Conservation (phyloP, 2,113 vertebrate genomes). For the Sylvilagus bachmani region DNA sequence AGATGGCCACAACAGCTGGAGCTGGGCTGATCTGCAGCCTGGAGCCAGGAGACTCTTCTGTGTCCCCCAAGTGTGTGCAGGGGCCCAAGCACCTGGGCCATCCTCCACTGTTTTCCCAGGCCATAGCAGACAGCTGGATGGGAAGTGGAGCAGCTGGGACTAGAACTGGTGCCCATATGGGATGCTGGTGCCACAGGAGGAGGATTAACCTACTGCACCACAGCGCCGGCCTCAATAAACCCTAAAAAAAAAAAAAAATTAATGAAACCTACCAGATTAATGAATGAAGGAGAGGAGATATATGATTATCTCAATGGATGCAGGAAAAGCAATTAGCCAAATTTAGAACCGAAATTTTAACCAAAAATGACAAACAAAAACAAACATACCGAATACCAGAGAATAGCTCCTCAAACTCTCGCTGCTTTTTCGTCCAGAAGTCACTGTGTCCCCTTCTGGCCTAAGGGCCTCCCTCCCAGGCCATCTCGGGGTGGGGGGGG, state of each 20-base stretch:
- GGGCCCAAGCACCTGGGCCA: too few species aligned
- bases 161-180: too few species aligned
- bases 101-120: too few species aligned
- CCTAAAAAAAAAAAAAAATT: neutral
- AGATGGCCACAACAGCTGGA: too few species aligned
- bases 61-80: too few species aligned
- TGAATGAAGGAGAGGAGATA: neutral
- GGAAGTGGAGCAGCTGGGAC: too few species aligned
- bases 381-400: neutral
- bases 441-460: neutral
- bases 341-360: constrained; percentile 53
- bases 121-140: too few species aligned
- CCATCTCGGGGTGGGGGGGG: neutral
- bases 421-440: neutral
- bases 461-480: neutral
- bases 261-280: neutral
- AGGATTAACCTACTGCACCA: too few species aligned
- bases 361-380: neutral
- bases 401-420: neutral
- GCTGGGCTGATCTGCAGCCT: too few species aligned
- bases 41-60: too few species aligned
- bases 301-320: neutral
- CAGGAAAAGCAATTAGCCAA: constrained; percentile 29
- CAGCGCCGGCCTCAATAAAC: too few species aligned
- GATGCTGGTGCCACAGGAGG: too few species aligned